Evolutionary conservation across 2,797 vertebrate species (phyloP).

Genomic region (Neopelma chrysocephalum): DNA sequence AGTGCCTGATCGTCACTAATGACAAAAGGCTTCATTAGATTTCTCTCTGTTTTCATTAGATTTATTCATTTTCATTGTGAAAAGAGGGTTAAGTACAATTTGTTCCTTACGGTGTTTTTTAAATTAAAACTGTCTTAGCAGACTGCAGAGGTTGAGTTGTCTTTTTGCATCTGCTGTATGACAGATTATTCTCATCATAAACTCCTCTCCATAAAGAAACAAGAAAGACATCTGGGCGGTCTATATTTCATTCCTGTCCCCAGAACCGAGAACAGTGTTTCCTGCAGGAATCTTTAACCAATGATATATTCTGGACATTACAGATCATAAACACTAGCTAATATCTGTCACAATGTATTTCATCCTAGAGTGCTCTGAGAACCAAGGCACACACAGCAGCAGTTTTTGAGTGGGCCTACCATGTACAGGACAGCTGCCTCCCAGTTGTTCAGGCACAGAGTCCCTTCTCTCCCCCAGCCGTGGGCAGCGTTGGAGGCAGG

Average conservation of each 20-base stretch:
- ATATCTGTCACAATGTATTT: background rate
- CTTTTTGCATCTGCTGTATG: background rate
- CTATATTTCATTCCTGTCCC: background rate
- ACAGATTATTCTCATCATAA: background rate
- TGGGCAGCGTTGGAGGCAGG: rapidly evolving
- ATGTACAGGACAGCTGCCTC: background rate
- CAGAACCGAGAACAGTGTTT: background rate
- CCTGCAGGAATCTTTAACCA: background rate
- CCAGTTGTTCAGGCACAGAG: background rate
- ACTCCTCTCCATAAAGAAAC: background rate
- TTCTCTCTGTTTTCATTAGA: background rate
- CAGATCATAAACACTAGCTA: background rate
- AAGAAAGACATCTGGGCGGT: background rate
- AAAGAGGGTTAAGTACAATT: background rate
- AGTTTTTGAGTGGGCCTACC: background rate
- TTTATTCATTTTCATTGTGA: background rate
- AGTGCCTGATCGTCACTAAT: background rate
- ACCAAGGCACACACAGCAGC: background rate
- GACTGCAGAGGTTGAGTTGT: background rate
- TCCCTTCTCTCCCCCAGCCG: background rate
- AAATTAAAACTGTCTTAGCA: background rate
- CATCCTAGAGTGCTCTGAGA: background rate
- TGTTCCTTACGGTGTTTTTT: background rate
- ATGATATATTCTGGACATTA: background rate
- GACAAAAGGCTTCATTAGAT: background rate